A percentile compares a stretch with the other conserved stretches of the same genome.
phyloP scores from a whole-genome alignment of 2,113 vertebrate genomes.

The Aptenodytes forsteri region DNA sequence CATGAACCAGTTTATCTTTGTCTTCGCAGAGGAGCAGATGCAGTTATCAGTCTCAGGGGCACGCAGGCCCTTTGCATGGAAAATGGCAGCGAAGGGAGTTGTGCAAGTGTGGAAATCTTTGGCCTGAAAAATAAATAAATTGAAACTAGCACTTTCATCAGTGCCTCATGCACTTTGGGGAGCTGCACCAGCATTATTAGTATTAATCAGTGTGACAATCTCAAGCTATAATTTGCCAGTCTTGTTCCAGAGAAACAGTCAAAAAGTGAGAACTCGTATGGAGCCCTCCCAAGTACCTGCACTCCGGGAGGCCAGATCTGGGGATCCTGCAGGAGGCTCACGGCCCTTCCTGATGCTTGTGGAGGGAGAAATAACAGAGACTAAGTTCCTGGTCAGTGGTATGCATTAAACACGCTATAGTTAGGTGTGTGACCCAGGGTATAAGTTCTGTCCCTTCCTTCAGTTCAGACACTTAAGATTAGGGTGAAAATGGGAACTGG shows the following conservation, averaged over 20 bases:
- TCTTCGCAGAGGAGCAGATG: conserved; percentile 27
- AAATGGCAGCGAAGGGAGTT: background rate
- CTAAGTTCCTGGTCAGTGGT: background rate
- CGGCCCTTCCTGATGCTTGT: background rate
- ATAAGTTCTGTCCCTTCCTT: background rate
- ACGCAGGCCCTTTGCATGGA: background rate
- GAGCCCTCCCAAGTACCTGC: background rate
- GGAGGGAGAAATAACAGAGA: background rate
- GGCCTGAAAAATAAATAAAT: background rate
- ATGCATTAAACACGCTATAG: background rate
- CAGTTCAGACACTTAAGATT: background rate
- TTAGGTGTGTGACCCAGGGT: background rate
- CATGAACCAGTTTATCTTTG: conserved; percentile 48
- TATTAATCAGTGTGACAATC: background rate
- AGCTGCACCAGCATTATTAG: background rate
- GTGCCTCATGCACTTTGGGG: background rate
- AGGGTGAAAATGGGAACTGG: background rate
- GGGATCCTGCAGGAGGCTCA: background rate
- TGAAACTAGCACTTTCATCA: background rate
- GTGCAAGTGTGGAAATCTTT: conserved; percentile 6
- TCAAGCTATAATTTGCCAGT: background rate
- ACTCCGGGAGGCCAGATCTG: background rate
- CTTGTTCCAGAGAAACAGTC: background rate
- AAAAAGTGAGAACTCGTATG: background rate
- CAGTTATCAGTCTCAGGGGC: background rate